phyloP scores from a whole-genome alignment of 2,797 vertebrate genomes.

The Amazonetta brasiliensis region DNA sequence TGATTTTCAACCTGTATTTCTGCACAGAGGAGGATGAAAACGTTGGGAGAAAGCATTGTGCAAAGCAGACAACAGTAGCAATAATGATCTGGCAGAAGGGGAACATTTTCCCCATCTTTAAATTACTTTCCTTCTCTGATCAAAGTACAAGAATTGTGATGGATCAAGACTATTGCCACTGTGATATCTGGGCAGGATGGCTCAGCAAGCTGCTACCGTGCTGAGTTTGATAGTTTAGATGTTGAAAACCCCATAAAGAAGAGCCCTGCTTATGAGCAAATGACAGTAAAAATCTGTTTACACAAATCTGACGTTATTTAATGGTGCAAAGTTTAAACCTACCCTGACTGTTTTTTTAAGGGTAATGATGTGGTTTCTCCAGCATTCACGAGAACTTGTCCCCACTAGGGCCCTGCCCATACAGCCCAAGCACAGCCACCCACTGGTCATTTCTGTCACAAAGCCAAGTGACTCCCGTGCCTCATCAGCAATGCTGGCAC shows the following conservation, averaged over 20 bases:
- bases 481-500: not conserved
- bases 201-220: not conserved
- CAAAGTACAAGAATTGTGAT: not conserved
- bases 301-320: not conserved
- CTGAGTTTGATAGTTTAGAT: not conserved
- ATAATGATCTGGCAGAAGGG: not conserved
- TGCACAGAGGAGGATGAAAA: not conserved
- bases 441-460: not conserved
- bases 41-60: accelerated
- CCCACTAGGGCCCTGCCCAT: not conserved
- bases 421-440: not conserved
- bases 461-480: accelerated
- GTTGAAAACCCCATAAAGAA: not conserved
- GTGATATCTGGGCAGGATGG: not conserved
- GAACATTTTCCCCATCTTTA: not conserved
- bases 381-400: not conserved
- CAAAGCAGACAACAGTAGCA: not conserved
- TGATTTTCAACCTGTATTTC: not conserved
- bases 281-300: not conserved
- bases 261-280: not conserved
- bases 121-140: not conserved
- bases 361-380: not conserved
- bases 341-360: not conserved
- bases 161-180: not conserved
- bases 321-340: not conserved